Conservation (phyloP, 1,140 invertebrate genomes). For the Hyphantria cunea region DNA sequence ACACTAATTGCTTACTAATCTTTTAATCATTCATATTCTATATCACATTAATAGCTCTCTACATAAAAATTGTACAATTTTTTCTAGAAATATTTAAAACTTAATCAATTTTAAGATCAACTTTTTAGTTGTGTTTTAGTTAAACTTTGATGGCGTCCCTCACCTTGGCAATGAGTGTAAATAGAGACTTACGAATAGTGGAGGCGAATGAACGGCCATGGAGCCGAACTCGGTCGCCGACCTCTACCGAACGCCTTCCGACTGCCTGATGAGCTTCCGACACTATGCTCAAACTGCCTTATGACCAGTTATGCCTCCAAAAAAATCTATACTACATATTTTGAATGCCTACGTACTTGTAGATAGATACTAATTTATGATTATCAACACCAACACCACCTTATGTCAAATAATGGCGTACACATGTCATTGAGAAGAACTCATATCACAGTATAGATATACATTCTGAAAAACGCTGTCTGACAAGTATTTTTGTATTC, state of each 20-base stretch:
- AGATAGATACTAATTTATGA: too few species aligned
- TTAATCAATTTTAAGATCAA: not conserved
- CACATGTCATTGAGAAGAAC: too few species aligned
- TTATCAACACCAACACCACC: too few species aligned
- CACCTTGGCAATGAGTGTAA: constrained; percentile 58
- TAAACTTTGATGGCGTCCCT: constrained; percentile 38
- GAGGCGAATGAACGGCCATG: constrained; percentile 49
- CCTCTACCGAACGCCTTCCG: constrained; percentile 47
- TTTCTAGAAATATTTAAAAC: too few species aligned
- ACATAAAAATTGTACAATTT: too few species aligned
- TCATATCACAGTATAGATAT: too few species aligned
- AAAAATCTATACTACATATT: not conserved
- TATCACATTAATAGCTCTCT: too few species aligned
- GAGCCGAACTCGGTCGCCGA: constrained; percentile 63
- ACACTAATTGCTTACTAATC: not conserved
- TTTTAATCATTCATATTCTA: too few species aligned
- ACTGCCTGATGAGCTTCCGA: constrained; percentile 55
- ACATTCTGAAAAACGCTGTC: too few species aligned
- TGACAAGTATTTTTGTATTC: too few species aligned
- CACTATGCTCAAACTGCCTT: not conserved
- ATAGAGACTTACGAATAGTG: constrained; percentile 32
- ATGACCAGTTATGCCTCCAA: constrained; percentile 7
- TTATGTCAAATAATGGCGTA: too few species aligned
- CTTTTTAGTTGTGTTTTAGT: constrained; percentile 12
- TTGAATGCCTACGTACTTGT: too few species aligned